Evolutionary conservation across 2,888 invertebrate species (phyloP).

Genomic region (Xestia xanthographa): DNA sequence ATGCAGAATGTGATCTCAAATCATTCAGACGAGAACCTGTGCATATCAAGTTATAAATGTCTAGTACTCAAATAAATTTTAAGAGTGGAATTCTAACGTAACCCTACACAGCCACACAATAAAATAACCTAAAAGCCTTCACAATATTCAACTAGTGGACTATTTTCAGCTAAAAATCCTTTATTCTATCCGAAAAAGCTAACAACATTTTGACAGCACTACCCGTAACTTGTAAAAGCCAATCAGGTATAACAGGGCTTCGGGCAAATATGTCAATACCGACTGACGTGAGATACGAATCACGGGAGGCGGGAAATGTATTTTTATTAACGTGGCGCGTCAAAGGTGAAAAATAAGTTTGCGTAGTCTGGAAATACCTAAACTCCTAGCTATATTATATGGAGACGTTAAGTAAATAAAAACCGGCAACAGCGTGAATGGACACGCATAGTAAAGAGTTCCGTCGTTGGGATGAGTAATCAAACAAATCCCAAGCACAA

Average conservation of each 20-base stretch:
- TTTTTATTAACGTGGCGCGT: slow-evolving; percentile 74
- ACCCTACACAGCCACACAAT: background rate
- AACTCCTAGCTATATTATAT: background rate
- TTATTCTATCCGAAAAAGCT: slow-evolving; percentile 25
- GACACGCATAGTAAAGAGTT: background rate
- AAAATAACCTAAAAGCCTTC: slow-evolving; percentile 7
- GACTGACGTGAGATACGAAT: slow-evolving; percentile 77
- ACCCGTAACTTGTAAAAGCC: slow-evolving; percentile 84
- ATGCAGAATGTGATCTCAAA: background rate
- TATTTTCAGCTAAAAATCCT: slow-evolving; percentile 26
- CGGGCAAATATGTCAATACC: slow-evolving; percentile 81
- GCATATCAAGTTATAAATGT: background rate
- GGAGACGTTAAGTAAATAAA: background rate
- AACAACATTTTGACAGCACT: slow-evolving; percentile 66
- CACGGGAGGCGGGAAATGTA: slow-evolving; percentile 75
- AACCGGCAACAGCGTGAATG: background rate
- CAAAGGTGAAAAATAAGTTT: slow-evolving; percentile 39
- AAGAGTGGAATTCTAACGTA: background rate
- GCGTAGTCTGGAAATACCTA: slow-evolving; percentile 2
- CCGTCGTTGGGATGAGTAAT: background rate
- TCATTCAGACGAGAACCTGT: background rate
- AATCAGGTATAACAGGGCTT: slow-evolving; percentile 79
- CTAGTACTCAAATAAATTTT: background rate
- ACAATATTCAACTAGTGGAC: slow-evolving; percentile 26
- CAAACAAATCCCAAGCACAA: background rate